Percentiles rank a stretch among this genome's conserved stretches.
These are phyloP conservation scores for Andrena bicolor DNA, from an alignment of 2,888 invertebrate genomes.

Conservation along the genomic window DNA sequence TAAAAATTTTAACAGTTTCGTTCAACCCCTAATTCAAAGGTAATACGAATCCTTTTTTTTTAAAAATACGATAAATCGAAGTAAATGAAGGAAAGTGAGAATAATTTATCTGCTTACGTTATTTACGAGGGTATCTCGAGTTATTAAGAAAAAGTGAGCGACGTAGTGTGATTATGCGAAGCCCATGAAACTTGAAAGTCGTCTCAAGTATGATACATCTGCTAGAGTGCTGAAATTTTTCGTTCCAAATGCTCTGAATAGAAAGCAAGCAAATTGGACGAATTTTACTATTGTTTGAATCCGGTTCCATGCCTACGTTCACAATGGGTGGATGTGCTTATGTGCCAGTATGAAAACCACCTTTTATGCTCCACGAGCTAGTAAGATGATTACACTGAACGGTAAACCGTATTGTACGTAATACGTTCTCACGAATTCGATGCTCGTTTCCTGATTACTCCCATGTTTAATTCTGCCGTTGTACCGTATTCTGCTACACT, in stretches of 20 bases:
- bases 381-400: slow-evolving; percentile 46
- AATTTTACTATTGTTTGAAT: slow-evolving; percentile 23
- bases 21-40: too few relatives aligned
- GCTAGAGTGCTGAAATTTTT: not conserved
- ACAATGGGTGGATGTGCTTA: slow-evolving; percentile 11
- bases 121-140: too few relatives aligned
- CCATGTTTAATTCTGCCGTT: slow-evolving; percentile 2
- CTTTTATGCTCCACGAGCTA: slow-evolving; percentile 37
- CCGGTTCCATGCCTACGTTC: slow-evolving; percentile 22
- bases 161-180: too few relatives aligned
- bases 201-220: not conserved
- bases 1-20: too few relatives aligned
- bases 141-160: too few relatives aligned
- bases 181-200: too few relatives aligned
- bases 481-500: slow-evolving; percentile 1
- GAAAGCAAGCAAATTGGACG: slow-evolving; percentile 52
- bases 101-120: too few relatives aligned
- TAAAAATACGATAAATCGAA: too few relatives aligned
- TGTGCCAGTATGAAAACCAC: slow-evolving; percentile 19
- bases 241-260: slow-evolving; percentile 34
- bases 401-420: slow-evolving; percentile 23
- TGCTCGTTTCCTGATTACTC: slow-evolving; percentile 14
- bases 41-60: too few relatives aligned
- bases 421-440: slow-evolving; percentile 30
- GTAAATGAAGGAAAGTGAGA: too few relatives aligned